Conservation (phyloP, 2,113 vertebrate genomes). For the Miniopterus natalensis region DNA sequence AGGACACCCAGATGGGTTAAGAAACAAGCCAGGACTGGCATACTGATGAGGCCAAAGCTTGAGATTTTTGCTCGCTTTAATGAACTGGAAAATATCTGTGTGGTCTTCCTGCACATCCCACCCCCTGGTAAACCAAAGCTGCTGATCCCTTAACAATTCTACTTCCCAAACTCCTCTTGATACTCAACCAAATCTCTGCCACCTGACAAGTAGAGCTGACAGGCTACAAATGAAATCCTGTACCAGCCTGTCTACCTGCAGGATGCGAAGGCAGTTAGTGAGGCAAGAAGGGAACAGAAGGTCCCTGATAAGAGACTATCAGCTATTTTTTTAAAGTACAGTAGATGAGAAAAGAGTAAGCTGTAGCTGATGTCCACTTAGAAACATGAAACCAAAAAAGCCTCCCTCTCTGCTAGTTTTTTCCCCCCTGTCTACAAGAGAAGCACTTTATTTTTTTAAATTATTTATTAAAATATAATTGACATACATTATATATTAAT, state of each 20-base stretch:
- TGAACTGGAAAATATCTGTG: constrained; percentile 51
- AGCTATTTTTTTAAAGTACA: neutral
- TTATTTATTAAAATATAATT: neutral
- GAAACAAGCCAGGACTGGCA: neutral
- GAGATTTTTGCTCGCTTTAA: constrained; percentile 33
- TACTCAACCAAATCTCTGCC: constrained; percentile 17
- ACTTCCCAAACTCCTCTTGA: constrained; percentile 23
- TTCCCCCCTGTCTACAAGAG: neutral
- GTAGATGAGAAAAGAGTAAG: constrained; percentile 11
- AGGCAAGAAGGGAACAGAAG: constrained; percentile 51
- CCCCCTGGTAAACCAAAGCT: constrained; percentile 16
- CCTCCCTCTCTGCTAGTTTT: neutral
- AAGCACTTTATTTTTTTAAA: neutral
- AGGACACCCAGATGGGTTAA: neutral
- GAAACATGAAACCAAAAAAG: neutral
- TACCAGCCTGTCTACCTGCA: constrained; percentile 41
- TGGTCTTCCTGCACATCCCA: neutral
- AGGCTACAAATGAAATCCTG: constrained; percentile 67
- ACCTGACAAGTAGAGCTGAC: constrained; percentile 52
- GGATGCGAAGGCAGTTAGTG: constrained; percentile 32
- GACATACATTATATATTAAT: neutral
- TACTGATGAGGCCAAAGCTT: neutral
- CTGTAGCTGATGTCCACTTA: neutral
- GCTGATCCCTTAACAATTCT: neutral
- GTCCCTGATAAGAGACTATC: neutral